A percentile compares a stretch with the other conserved stretches of the same genome.
Conservation (phyloP, 92 coral and sea anemone genomes). For the Phenganax subtilis region DNA sequence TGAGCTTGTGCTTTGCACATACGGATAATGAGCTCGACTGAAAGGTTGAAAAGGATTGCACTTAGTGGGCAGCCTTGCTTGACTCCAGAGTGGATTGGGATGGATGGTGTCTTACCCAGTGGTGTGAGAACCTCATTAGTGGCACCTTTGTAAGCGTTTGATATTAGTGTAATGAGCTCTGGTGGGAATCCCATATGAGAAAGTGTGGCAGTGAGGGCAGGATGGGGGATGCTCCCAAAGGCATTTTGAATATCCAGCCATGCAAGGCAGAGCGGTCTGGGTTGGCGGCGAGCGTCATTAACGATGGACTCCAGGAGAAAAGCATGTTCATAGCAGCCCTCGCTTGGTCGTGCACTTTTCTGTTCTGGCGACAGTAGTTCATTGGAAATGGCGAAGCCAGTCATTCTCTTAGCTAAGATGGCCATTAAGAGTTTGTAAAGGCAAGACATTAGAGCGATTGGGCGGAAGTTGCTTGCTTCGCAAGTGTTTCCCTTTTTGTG, state of each 20-base stretch:
- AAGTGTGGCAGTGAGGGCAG: no score
- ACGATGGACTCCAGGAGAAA: not conserved
- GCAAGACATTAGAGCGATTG: not conserved
- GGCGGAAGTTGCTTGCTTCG: slow-evolving; percentile 1
- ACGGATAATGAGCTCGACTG: slow-evolving; percentile 20
- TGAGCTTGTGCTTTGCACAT: not conserved
- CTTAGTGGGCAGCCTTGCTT: slow-evolving; percentile 25
- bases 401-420: not conserved
- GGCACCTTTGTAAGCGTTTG: slow-evolving; percentile 1
- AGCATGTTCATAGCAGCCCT: slow-evolving; percentile 5
- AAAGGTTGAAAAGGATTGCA: slow-evolving; percentile 17
- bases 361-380: no score
- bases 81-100: no score
- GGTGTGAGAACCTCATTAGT: slow-evolving; percentile 8
- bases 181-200: no score
- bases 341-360: not conserved
- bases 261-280: not conserved
- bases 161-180: not conserved
- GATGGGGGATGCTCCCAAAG: no score
- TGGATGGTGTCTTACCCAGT: not conserved
- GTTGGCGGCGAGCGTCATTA: not conserved
- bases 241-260: no score
- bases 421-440: not conserved
- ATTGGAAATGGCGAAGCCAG: no score
- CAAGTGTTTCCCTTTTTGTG: not conserved